Percentiles rank a stretch among this genome's conserved stretches.
phyloP scores from a whole-genome alignment of 2,888 invertebrate species.

The Diabrotica balteata region DNA sequence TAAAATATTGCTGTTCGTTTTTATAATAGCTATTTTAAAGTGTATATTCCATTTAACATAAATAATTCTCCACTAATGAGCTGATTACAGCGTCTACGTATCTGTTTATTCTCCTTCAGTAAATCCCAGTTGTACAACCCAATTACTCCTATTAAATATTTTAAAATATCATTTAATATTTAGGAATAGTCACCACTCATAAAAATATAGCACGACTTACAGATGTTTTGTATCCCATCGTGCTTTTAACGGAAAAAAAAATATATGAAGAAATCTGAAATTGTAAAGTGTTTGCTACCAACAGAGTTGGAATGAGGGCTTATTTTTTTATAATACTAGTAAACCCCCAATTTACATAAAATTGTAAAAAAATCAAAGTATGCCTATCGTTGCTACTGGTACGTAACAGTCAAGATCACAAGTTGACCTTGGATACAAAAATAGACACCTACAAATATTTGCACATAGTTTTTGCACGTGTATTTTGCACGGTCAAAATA shows the following conservation, averaged over 20 bases:
- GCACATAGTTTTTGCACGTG: too few relatives aligned
- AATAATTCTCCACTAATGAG: not conserved
- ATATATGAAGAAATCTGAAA: constrained; percentile 1
- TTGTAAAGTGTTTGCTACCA: not conserved
- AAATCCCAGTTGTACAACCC: constrained; percentile 26
- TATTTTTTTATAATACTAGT: too few relatives aligned
- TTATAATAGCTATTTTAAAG: too few relatives aligned
- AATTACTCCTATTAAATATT: constrained; percentile 31
- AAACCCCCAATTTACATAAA: too few relatives aligned
- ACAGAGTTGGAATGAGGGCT: not conserved
- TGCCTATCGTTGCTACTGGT: too few relatives aligned
- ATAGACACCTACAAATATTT: too few relatives aligned
- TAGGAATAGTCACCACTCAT: constrained; percentile 18
- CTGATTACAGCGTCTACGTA: constrained; percentile 1
- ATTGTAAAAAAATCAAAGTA: too few relatives aligned
- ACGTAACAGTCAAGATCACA: too few relatives aligned
- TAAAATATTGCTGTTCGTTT: too few relatives aligned
- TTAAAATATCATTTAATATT: constrained; percentile 29
- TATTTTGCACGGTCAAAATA: too few relatives aligned
- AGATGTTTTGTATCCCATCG: constrained; percentile 27
- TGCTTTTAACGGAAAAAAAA: constrained; percentile 18
- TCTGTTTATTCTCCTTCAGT: constrained; percentile 19
- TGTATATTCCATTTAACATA: not conserved
- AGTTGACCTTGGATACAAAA: too few relatives aligned
- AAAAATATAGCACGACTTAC: constrained; percentile 33